A percentile compares a stretch with the other conserved stretches of the same genome.
These are phyloP conservation scores for Enteromius treurensis DNA, from an alignment of 2,797 vertebrate species.

Conservation along the genomic window DNA sequence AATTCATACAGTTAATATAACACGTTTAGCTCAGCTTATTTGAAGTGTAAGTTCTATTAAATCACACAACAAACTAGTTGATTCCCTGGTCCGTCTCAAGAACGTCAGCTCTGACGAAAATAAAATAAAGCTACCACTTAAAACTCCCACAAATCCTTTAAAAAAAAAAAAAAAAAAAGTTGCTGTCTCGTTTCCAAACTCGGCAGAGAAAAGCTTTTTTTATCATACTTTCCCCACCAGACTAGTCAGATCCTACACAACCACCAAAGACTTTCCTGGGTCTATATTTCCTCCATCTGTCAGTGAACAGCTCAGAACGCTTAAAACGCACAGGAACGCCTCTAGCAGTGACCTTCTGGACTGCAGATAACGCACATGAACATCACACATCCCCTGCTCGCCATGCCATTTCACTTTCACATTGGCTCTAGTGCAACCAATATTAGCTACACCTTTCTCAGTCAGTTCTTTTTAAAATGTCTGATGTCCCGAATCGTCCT, in stretches of 20 bases:
- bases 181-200: not conserved
- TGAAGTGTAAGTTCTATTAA: constrained; percentile 17
- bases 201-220: constrained; percentile 17
- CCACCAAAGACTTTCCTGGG: constrained; percentile 19
- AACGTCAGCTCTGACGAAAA: constrained; percentile 14
- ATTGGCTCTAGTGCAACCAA: constrained; percentile 20
- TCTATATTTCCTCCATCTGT: constrained; percentile 7
- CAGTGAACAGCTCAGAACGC: constrained; percentile 16
- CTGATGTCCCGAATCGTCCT: constrained; percentile 21
- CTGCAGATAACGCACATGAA: constrained; percentile 42
- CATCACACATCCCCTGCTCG: constrained; percentile 25
- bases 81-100: constrained; percentile 8
- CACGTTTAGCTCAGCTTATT: not conserved
- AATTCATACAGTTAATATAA: constrained; percentile 28
- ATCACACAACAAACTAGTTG: constrained; percentile 25
- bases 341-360: constrained; percentile 30
- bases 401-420: constrained; percentile 30
- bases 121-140: constrained; percentile 43
- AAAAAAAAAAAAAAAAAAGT: not conserved
- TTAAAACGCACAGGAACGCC: constrained; percentile 17
- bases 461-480: constrained; percentile 34
- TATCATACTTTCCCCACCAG: constrained; percentile 15
- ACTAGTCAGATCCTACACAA: constrained; percentile 29
- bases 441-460: constrained; percentile 37
- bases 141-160: constrained; percentile 14